Evolutionary conservation across 1,140 invertebrate genomes (phyloP), one percentile per base, ranked within the genome.

Genomic region (Drosophila funebris): DNA sequence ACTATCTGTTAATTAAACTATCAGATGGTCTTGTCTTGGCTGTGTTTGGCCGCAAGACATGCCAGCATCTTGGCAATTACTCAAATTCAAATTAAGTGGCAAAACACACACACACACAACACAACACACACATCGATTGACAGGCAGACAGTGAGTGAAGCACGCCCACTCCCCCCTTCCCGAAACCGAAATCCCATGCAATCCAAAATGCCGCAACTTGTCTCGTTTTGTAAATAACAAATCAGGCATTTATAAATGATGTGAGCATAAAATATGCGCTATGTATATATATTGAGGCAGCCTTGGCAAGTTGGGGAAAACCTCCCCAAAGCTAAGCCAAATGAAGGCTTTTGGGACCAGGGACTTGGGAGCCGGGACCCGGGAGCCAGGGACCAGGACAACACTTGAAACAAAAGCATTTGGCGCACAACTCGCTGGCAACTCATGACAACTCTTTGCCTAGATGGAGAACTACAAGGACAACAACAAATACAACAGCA

Each of bases 211-310:
- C 83, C 83, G 72, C 73, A 78, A 79, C 72, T 90, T 87, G 82
- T 78, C 82, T 87, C 82, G 77, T 91, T 91, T 91, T 90, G 90
- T 91, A 90, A 90, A 90, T 90, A 91, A 90, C 90, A 91, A 91
- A 91, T 91, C 90, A 91, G 90, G 84, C 90, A 91, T 91, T 91
- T 91, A 91, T 91, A 91, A 91, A 91, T 91, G 90, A 91, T 91
- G 90, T 88, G 89, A 88, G 83, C 83, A 88, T 79, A 88, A 78
- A 76, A 76, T 87, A 76, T 66, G 73, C 70, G 62, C 62, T 56
- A 70, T 67, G 14, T 41, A 41, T 69, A 67, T 61, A 43, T 53
- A 67, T 58, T 36, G 37, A 41, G 14, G 13, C 44, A 37, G 18
- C 8, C 16, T 29, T 31, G 16, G 24, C 56, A 13, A n/a, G 13